These are phyloP conservation scores for Lepidothrix coronata DNA, from an alignment of 2,113 vertebrate species.

Conservation along the genomic window DNA sequence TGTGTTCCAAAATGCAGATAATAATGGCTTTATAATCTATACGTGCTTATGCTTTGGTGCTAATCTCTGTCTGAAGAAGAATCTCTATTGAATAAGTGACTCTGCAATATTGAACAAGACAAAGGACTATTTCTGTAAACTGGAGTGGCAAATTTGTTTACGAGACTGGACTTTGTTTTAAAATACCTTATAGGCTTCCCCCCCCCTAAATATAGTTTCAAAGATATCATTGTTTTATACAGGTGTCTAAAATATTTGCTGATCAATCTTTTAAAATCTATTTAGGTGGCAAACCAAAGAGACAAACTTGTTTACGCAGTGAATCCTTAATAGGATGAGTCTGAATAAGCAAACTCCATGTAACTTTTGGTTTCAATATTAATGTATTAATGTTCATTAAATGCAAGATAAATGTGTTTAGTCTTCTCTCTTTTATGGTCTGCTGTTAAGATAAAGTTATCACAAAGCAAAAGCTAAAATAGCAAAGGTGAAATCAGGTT, in stretches of 20 bases:
- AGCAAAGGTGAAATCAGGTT: background rate
- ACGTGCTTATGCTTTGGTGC: background rate
- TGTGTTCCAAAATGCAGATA: background rate
- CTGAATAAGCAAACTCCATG: background rate
- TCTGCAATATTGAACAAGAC: background rate
- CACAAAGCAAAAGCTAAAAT: background rate
- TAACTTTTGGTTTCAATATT: background rate
- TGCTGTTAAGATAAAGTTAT: background rate
- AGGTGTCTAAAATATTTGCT: background rate
- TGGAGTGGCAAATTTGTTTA: background rate
- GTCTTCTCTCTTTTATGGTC: background rate
- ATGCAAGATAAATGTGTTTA: background rate
- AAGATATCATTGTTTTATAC: background rate
- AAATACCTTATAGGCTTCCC: background rate
- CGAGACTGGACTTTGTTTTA: background rate
- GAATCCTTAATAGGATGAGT: background rate
- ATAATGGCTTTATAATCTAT: background rate
- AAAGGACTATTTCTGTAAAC: background rate
- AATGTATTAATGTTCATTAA: background rate
- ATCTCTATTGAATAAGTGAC: background rate
- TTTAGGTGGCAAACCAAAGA: background rate
- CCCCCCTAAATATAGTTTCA: background rate
- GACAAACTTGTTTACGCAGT: background rate
- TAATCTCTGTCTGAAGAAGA: background rate
- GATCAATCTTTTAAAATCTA: background rate